Evolutionary conservation across 2,888 invertebrate genomes (phyloP), one percentile per base, ranked within the genome.

Genomic region (Hoplodrina blanda): DNA sequence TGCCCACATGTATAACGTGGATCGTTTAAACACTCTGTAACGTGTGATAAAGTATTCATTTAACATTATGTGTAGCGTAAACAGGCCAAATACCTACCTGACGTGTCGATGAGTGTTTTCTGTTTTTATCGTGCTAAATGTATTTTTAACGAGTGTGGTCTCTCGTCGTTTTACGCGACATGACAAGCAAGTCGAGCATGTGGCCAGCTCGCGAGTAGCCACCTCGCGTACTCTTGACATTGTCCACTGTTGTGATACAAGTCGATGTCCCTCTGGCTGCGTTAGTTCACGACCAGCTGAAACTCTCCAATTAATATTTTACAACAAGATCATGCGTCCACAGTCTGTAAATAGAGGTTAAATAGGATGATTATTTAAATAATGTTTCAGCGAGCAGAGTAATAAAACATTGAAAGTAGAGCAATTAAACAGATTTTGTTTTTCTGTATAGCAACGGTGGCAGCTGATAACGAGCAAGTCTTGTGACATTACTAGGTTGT

Each of bases 211-310:
- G 75, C 79, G 76, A 69, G 80, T 71, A 78, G 73, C 81, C 85
- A 86, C 84, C 83, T 85, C 83, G 81, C 90, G 91, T 94, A 93
- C 88, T 92, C 94, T 95, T 94, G 94, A 95, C 95, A 94, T 94
- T 95, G 94, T 90, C 37, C 49, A 57, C 56, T 54, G 59, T 65
- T 71, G 50, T 64, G 20, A 62, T 61, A 71, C 61, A 46, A 44
- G 4, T 46, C 30, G 19, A 19, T 60, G 46, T 54, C 57, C n/a
- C 54, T 50, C 20, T 46, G 37, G 17, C 20, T 46, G 15, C 20
- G 2, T 54, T 60, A 44, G 46, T 52, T 41, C 46, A 56, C 30
- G 20, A 41, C 30, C 30, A 49, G 30, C 46, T 37, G 7, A 56
- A 10, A 4, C 10, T 50, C n/a, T 44, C 13, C 6, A 52, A 33